These are phyloP conservation scores for Sinotaia quadrata DNA, from an alignment of 2,888 invertebrate species.

Conservation along the genomic window DNA sequence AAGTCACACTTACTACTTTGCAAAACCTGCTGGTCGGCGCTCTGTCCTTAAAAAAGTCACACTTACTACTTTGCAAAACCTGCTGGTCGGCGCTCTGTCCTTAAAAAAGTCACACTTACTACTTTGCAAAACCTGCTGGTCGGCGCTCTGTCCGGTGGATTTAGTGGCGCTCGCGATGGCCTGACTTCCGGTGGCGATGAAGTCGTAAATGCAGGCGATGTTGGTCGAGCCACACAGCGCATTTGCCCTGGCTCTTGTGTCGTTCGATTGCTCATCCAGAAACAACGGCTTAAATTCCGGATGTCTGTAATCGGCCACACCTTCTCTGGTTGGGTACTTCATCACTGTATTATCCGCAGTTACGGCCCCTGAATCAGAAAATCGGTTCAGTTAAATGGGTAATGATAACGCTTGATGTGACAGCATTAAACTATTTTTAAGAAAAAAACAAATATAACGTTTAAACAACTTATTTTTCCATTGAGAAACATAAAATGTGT, in stretches of 20 bases:
- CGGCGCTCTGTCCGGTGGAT: background rate
- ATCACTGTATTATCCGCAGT: slow-evolving; percentile 4
- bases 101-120: too few species aligned
- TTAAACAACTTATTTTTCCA: too few species aligned
- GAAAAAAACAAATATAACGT: too few species aligned
- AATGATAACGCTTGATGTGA: too few species aligned
- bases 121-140: background rate
- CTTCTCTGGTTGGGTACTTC: slow-evolving; percentile 7
- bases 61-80: too few species aligned
- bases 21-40: too few species aligned
- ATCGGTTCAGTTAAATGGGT: too few species aligned
- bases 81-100: too few species aligned
- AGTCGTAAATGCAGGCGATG: slow-evolving; percentile 22
- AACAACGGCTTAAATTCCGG: slow-evolving; percentile 21
- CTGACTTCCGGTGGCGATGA: background rate
- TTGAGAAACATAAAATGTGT: too few species aligned
- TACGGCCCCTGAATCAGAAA: slow-evolving; percentile 25
- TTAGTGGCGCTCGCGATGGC: background rate
- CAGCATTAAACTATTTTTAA: too few species aligned
- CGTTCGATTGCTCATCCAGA: background rate
- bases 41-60: too few species aligned
- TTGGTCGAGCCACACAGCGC: background rate
- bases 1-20: too few species aligned
- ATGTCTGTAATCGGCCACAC: slow-evolving; percentile 9
- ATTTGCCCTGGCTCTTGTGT: background rate